Evolutionary conservation across 2,888 invertebrate genomes (phyloP).

Genomic region (Adelphocoris suturalis): DNA sequence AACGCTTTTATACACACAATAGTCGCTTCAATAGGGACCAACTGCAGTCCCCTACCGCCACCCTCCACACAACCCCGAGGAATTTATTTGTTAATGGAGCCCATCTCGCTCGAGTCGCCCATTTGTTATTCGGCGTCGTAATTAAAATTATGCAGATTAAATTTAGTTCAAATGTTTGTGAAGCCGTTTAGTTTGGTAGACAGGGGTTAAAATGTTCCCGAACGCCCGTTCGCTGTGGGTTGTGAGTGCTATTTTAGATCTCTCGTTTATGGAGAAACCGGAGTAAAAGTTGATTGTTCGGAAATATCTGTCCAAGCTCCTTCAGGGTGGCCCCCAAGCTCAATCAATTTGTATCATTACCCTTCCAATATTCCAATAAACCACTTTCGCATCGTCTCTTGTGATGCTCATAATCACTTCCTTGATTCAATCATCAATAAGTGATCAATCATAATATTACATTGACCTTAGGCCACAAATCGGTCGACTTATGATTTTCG

Average conservation of each 20-base stretch:
- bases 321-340: too few species aligned
- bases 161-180: conserved; percentile 53
- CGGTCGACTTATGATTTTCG: too few species aligned
- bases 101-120: background rate
- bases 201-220: conserved; percentile 22
- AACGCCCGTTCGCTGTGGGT: background rate
- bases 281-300: too few species aligned
- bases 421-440: too few species aligned
- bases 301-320: too few species aligned
- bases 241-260: background rate
- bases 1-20: conserved; percentile 65
- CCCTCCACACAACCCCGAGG: background rate
- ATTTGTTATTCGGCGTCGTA: conserved; percentile 53
- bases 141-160: conserved; percentile 70
- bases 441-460: too few species aligned
- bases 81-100: conserved; percentile 64
- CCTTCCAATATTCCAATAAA: too few species aligned
- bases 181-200: background rate
- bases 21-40: background rate
- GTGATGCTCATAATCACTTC: too few species aligned
- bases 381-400: too few species aligned
- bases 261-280: too few species aligned
- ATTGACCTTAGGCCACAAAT: too few species aligned
- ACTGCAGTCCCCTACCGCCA: background rate
- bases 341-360: too few species aligned